Evolutionary conservation across 2,797 vertebrate genomes (phyloP), one percentile per base, ranked within the genome.

Genomic region (Poliocrania exsul): DNA sequence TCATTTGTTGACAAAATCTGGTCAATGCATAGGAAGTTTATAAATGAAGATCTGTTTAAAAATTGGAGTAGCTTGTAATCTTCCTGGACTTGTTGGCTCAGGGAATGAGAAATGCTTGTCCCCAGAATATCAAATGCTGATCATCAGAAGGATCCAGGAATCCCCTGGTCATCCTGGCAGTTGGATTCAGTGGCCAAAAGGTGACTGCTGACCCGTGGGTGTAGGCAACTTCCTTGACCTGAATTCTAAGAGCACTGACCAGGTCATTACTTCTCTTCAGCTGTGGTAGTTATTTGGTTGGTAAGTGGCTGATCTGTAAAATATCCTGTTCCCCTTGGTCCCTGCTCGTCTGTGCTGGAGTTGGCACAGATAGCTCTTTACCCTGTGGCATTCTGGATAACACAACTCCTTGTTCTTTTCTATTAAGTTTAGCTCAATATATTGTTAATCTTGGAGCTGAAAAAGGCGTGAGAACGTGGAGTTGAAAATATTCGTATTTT

Each of bases 291-390:
- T 7, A 2, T n/a, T 57, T 66, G 33, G 9, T 33, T 82, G 44
- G 16, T 44, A 51, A 11, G 4, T 11, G 35, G 5, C 8, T 71
- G 57, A 25, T 49, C 65, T 86, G 17, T 77, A 61, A 71, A 87
- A n/a, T 3, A 44, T 16, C 24, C 31, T 10, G 2, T 56, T 65
- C 6, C 40, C 16, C 23, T 66, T 1, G 0, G 14, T 46, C 33
- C 12, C 3, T 66, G 19, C 7, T 0, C 0, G 6, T 50, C 42
- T 67, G 16, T 50, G 18, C 62, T 50, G 28, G 49, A 85, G 19
- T 35, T 91, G 74, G 33, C 46, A 42, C 6, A 8, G 11, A 11
- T 46, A 77, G 25, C 20, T 75, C 26, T 67, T n/a, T 50, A 53
- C 13, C 26, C 40, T 4, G 0, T 51, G 56, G 19, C 47, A 47